A percentile compares a stretch with the other conserved stretches of the same genome.
These are phyloP conservation scores for Apocheima hispidaria DNA, from an alignment of 2,888 invertebrate genomes.

Conservation along the genomic window DNA sequence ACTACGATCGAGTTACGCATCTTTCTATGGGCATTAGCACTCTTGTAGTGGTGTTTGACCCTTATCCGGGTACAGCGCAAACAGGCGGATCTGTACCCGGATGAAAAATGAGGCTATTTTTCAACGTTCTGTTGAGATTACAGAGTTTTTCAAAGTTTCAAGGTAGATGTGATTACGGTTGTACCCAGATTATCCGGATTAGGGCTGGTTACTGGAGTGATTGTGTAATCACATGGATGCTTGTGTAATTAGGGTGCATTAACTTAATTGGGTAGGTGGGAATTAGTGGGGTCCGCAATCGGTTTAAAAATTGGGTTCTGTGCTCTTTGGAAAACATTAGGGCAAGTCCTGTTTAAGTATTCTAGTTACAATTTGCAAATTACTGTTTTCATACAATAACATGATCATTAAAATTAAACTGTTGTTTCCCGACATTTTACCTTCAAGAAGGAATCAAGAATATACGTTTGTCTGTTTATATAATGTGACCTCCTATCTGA, in stretches of 20 bases:
- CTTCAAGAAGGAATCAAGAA: no score
- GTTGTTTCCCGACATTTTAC: no score
- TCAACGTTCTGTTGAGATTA: slow-evolving; percentile 53
- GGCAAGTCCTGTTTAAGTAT: no score
- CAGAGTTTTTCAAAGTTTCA: slow-evolving; percentile 36
- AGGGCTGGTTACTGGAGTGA: slow-evolving; percentile 25
- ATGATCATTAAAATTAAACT: no score
- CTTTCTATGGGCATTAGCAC: no score
- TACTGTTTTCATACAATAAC: no score
- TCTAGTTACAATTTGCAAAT: no score
- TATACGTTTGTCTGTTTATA: no score
- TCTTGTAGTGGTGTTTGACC: slow-evolving; percentile 30
- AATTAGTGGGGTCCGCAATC: slow-evolving; percentile 19
- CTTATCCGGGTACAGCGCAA: slow-evolving; percentile 44
- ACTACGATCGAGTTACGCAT: no score
- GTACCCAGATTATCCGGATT: slow-evolving; percentile 20
- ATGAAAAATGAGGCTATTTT: slow-evolving; percentile 61
- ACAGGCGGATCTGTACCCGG: slow-evolving; percentile 46
- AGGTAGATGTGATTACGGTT: slow-evolving; percentile 37
- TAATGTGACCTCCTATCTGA: no score
- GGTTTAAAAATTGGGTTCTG: neutral
- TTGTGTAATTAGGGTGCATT: slow-evolving; percentile 38
- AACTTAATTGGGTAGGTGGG: slow-evolving; percentile 32
- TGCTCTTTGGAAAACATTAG: neutral
- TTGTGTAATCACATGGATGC: slow-evolving; percentile 40